Conservation (phyloP, 2,888 invertebrate genomes). For the Agrochola litura region DNA sequence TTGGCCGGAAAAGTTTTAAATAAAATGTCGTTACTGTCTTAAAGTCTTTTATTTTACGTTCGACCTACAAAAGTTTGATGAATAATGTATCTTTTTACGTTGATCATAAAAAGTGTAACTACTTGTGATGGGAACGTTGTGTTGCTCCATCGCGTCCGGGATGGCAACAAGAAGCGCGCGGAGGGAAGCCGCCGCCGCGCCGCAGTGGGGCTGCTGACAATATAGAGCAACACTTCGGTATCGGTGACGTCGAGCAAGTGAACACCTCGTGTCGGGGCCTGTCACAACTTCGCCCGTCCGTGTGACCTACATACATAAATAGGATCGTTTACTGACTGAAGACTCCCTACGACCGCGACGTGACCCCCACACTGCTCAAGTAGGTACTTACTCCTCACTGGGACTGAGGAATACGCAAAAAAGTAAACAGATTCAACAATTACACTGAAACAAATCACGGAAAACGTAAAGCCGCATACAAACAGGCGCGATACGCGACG, state of each 20-base stretch:
- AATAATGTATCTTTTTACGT: slow-evolving; percentile 23
- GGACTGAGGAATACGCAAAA: background rate
- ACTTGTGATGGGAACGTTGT: slow-evolving; percentile 10
- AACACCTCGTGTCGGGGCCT: slow-evolving; percentile 12
- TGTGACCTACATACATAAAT: slow-evolving; percentile 48
- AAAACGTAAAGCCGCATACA: too few species aligned
- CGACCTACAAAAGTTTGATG: slow-evolving; percentile 28
- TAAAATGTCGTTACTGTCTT: slow-evolving; percentile 26
- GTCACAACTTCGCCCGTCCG: slow-evolving; percentile 29
- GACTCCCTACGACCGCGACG: background rate
- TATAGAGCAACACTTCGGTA: slow-evolving; percentile 16
- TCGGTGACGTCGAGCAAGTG: slow-evolving; percentile 9
- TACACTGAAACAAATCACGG: slow-evolving; percentile 3
- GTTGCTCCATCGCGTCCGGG: slow-evolving; percentile 9
- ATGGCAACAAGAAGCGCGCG: slow-evolving; percentile 34
- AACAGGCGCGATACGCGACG: too few species aligned
- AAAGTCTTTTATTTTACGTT: slow-evolving; percentile 26
- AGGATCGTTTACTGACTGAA: slow-evolving; percentile 1
- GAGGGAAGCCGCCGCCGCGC: slow-evolving; percentile 15
- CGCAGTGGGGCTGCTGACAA: background rate
- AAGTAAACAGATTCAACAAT: background rate
- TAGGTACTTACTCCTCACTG: slow-evolving; percentile 12
- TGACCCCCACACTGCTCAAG: background rate
- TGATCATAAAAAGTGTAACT: slow-evolving; percentile 14
- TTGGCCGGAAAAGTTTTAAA: slow-evolving; percentile 6